Base-by-base conservation (phyloP, 1,140 invertebrate species). In the Tetramorium simillimum region DNA sequence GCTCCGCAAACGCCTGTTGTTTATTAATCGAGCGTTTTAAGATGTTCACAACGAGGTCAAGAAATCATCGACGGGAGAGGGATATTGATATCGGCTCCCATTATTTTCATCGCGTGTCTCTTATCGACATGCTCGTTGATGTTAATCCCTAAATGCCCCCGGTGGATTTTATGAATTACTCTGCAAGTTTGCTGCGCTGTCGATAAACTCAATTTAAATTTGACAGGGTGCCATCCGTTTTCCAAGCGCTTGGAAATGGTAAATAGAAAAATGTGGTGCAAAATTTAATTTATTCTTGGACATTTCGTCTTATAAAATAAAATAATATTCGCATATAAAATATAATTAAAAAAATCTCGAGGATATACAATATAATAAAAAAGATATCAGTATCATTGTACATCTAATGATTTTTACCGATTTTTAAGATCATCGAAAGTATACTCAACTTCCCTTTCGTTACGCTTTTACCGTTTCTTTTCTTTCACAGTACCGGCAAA, bases 401-500 rank as follows among this genome's bases (percentile, higher is more conserved):
- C 33, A 33, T 33, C 33, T 33, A 33, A 33, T 33, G 33, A 33
- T 33, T 33, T 33, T 33, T 33, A 33, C 2, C 28, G 28, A 33
- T 33, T 33, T 33, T 33, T 33, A 33, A 33, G 33, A 33, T 33
- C 3, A 4, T 33, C 4, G 10, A 43, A 33, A 49, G 14, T 33
- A n/a, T 21, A 12, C 6, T 28, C 6, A 62, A 33, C 5, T 33
- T 33, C 14, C 1, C 33, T 12, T 56, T 69, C 24, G 24, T 40
- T 16, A 24, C 9, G 16, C 7, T 7, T 60, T 16, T 37, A 46
- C 6, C 18, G 53, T n/a, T 9, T 18, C 3, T 51, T 77, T 85
- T 85, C 69, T 77, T 89, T 33, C 33, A 28, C 18, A 9, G 14
- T 33, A 21, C 28, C 60, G 10, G 56, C 18, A 81, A 89, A 89